Conservation (phyloP, 2,113 vertebrate genomes). For the Silurus meridionalis region DNA sequence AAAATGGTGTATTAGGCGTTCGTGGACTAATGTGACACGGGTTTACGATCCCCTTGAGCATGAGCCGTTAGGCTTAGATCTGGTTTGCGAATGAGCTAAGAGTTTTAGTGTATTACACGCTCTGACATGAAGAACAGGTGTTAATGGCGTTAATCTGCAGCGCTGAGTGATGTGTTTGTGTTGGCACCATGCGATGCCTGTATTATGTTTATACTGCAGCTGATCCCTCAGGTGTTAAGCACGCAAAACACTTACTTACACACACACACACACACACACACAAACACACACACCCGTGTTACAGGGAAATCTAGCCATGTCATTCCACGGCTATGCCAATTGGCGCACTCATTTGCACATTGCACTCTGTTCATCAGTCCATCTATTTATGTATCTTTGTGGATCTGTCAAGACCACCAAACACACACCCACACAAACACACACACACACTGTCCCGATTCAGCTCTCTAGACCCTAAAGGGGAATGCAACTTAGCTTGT, state of each 20-base stretch:
- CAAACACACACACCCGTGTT: background rate
- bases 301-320: constrained; percentile 38
- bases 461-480: background rate
- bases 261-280: constrained; percentile 9
- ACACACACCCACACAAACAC: background rate
- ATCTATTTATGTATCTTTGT: background rate
- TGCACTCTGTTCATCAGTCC: background rate
- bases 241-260: constrained; percentile 1
- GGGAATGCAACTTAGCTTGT: constrained; percentile 59
- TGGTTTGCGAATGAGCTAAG: no score
- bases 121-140: background rate
- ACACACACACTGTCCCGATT: background rate
- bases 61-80: background rate
- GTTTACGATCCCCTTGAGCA: background rate
- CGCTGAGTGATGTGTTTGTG: background rate
- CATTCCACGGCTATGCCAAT: constrained; percentile 26
- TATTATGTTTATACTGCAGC: background rate
- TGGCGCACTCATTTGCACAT: constrained; percentile 38
- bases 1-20: no score
- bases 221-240: background rate
- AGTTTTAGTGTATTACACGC: background rate
- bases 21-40: background rate
- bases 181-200: background rate
- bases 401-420: background rate
- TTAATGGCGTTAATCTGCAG: background rate